phyloP scores from a whole-genome alignment of 2,888 invertebrate genomes.

The Tholera decimalis region DNA sequence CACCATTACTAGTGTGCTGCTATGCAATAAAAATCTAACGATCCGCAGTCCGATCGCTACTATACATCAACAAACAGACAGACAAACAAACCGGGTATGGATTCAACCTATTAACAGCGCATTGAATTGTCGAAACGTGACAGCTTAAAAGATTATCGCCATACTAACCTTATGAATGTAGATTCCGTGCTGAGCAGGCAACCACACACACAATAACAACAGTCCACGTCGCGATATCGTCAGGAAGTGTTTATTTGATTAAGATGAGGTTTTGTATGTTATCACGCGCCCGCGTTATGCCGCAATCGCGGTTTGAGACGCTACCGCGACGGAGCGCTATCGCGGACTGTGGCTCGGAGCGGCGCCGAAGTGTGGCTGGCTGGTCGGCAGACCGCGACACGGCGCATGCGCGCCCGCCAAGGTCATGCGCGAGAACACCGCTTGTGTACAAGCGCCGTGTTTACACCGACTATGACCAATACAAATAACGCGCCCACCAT shows the following conservation, averaged over 20 bases:
- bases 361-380: conserved; percentile 72
- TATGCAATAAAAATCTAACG: conserved; percentile 78
- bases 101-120: conserved; percentile 79
- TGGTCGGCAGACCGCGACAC: conserved; percentile 70
- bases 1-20: conserved; percentile 67
- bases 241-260: conserved; percentile 55
- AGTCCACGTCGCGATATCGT: conserved; percentile 41
- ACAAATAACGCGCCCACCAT: conserved; percentile 63
- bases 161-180: conserved; percentile 75
- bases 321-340: conserved; percentile 74
- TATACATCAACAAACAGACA: conserved; percentile 74
- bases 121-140: conserved; percentile 86
- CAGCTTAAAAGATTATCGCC: conserved; percentile 77
- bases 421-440: conserved; percentile 81
- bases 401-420: conserved; percentile 82
- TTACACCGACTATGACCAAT: conserved; percentile 63
- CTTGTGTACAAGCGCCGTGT: conserved; percentile 68
- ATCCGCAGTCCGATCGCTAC: conserved; percentile 65
- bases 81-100: conserved; percentile 80
- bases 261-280: conserved; percentile 62
- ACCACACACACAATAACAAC: conserved; percentile 50
- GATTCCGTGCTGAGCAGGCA: conserved; percentile 41
- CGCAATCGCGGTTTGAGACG: conserved; percentile 59
- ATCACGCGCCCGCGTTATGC: conserved; percentile 61
- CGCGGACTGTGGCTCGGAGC: conserved; percentile 80